Percentiles rank a stretch among this genome's conserved stretches.
phyloP scores from a whole-genome alignment of 92 coral and sea anemone species.

The Metridium senile region DNA sequence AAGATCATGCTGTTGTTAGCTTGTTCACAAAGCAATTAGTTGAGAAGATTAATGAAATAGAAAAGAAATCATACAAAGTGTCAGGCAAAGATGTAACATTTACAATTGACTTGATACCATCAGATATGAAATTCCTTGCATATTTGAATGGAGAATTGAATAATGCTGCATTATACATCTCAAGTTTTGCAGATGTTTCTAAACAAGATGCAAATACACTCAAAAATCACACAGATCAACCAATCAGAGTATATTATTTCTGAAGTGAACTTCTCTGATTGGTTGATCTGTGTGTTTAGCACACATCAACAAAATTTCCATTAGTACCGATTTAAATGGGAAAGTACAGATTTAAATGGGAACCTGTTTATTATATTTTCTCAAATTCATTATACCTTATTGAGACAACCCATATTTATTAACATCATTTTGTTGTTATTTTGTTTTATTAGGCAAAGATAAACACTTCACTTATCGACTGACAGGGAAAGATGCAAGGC shows the following conservation, averaged over 20 bases:
- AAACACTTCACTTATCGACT: slow-evolving; percentile 61
- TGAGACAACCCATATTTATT: too few species aligned
- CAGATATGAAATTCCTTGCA: slow-evolving; percentile 71
- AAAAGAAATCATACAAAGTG: slow-evolving; percentile 32
- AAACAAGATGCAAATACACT: slow-evolving; percentile 22
- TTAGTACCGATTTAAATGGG: too few species aligned
- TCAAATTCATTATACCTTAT: too few species aligned
- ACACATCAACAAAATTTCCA: too few species aligned
- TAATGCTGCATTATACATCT: slow-evolving; percentile 66
- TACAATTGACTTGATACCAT: slow-evolving; percentile 54
- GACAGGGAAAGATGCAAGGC: slow-evolving; percentile 59
- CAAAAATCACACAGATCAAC: too few species aligned
- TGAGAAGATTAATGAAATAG: slow-evolving; percentile 1
- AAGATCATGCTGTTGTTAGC: slow-evolving; percentile 48
- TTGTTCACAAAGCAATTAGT: slow-evolving; percentile 18
- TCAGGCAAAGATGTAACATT: slow-evolving; percentile 49
- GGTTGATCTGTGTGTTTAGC: too few species aligned
- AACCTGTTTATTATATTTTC: too few species aligned
- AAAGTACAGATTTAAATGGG: too few species aligned
- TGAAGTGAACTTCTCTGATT: too few species aligned
- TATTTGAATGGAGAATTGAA: slow-evolving; percentile 63
- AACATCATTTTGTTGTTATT: too few species aligned
- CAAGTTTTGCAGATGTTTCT: slow-evolving; percentile 69
- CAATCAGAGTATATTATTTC: too few species aligned
- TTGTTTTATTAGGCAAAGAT: slow-evolving; percentile 10